Evolutionary conservation across 2,797 vertebrate genomes (phyloP).

Genomic region (Crotalus adamanteus): DNA sequence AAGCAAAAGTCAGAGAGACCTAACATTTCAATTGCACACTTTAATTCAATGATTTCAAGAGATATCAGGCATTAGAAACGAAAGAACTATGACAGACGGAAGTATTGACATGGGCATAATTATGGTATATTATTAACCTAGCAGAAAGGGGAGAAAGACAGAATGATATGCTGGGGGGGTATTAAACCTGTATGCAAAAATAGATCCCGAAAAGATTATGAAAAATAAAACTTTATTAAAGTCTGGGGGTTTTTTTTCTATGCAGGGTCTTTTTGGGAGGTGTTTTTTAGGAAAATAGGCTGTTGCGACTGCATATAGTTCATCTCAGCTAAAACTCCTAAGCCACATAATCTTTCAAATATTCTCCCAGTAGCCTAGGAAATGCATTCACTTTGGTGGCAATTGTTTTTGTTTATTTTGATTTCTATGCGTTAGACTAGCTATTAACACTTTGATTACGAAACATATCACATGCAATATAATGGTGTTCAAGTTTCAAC

Average conservation of each 20-base stretch:
- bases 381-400: not conserved
- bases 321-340: not conserved
- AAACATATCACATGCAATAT: not conserved
- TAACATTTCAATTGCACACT: constrained; percentile 41
- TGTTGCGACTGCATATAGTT: not conserved
- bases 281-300: not conserved
- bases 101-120: constrained; percentile 37
- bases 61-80: constrained; percentile 7
- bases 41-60: constrained; percentile 35
- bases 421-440: not conserved
- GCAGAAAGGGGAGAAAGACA: not conserved
- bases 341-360: not conserved
- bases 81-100: constrained; percentile 18
- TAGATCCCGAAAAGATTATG: not conserved
- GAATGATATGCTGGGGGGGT: constrained; percentile 2
- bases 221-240: not conserved
- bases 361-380: not conserved
- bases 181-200: constrained; percentile 11
- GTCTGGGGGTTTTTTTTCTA: not conserved
- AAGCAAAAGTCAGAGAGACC: constrained; percentile 30
- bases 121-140: constrained; percentile 25
- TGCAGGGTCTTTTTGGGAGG: not conserved
- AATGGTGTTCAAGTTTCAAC: not conserved
- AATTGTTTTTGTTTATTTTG: not conserved
- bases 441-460: not conserved